phyloP scores from a whole-genome alignment of 1,140 invertebrate species.

The Centruroides sculpturatus region DNA sequence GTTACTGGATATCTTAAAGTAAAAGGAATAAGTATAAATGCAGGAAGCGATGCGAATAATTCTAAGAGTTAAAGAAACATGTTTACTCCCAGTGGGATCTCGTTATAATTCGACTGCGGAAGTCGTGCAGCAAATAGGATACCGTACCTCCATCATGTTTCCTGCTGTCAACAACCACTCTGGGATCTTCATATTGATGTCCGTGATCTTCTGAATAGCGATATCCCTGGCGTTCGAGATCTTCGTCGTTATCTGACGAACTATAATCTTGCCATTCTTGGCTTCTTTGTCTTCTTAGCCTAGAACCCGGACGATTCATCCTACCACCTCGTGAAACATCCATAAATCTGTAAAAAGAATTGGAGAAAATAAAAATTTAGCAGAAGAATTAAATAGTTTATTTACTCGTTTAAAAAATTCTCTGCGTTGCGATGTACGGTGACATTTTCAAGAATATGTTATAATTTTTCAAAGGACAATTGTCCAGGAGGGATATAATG shows the following conservation, averaged over 20 bases:
- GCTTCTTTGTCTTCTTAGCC: constrained; percentile 10
- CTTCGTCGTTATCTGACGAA: constrained; percentile 14
- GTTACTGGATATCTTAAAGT: neutral
- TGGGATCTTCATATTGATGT: constrained; percentile 2
- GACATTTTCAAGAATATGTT: too few relatives aligned
- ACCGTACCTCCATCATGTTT: too few relatives aligned
- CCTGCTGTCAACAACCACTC: neutral
- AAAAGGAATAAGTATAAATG: neutral
- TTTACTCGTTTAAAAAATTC: too few relatives aligned
- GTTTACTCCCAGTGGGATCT: too few relatives aligned
- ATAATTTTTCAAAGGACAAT: too few relatives aligned
- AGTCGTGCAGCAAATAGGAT: neutral
- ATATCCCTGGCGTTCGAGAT: neutral
- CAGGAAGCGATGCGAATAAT: too few relatives aligned
- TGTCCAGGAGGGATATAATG: too few relatives aligned
- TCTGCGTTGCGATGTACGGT: too few relatives aligned
- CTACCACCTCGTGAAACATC: neutral
- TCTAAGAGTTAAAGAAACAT: too few relatives aligned
- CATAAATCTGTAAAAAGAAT: too few relatives aligned
- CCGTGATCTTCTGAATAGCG: neutral
- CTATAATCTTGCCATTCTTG: constrained; percentile 17
- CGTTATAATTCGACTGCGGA: neutral
- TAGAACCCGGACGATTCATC: constrained; percentile 6
- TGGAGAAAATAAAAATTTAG: too few relatives aligned
- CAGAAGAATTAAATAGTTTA: too few relatives aligned